Conservation (phyloP, 1,140 invertebrate species). For the Ephestia elutella region DNA sequence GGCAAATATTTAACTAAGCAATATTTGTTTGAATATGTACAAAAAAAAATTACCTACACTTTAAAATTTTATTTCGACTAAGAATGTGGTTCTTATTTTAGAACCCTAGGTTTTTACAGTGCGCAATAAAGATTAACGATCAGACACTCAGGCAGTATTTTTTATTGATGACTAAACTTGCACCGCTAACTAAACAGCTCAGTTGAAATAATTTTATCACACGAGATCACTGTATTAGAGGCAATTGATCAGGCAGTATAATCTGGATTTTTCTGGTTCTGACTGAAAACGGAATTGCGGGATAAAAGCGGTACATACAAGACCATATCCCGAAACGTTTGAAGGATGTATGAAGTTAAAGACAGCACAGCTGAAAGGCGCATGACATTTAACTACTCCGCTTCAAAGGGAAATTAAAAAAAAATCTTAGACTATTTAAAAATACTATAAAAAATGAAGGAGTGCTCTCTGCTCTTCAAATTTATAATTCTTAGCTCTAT, state of each 20-base stretch:
- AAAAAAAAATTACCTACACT: no score
- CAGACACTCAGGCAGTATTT: not conserved
- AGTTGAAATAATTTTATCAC: constrained; percentile 4
- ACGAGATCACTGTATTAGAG: not conserved
- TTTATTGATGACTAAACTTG: constrained; percentile 3
- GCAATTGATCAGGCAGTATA: not conserved
- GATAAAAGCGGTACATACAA: not conserved
- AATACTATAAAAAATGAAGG: no score
- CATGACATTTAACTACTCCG: no score
- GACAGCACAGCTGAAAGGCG: no score
- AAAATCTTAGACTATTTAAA: no score
- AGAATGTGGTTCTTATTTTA: not conserved
- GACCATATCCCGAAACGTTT: not conserved
- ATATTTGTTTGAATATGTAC: no score
- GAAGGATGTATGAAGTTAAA: no score
- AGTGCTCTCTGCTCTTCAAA: no score
- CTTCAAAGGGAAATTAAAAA: no score
- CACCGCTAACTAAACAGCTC: not conserved
- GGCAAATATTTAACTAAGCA: no score
- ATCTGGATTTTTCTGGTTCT: not conserved
- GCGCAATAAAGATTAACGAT: not conserved
- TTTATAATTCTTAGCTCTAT: no score
- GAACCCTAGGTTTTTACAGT: not conserved
- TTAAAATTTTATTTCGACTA: no score
- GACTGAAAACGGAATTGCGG: not conserved